phyloP scores from a whole-genome alignment of 1,140 invertebrate genomes.

The Leptoteleia sp. region DNA sequence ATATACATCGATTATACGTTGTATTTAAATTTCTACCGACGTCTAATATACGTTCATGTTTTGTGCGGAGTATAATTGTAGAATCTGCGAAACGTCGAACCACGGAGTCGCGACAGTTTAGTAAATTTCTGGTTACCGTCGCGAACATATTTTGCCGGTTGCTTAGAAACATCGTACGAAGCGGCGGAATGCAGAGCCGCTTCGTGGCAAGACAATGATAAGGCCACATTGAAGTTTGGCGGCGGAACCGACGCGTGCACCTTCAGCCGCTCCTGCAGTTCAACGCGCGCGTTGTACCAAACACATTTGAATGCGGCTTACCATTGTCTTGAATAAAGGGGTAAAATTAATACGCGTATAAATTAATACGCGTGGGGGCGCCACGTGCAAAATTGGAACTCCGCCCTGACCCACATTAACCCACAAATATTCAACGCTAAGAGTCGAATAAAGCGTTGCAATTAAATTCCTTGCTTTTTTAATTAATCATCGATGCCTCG shows the following conservation, averaged over 20 bases:
- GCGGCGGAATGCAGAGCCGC: conserved; percentile 34
- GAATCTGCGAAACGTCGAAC: conserved; percentile 3
- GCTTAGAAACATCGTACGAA: conserved; percentile 37
- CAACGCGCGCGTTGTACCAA: conserved; percentile 12
- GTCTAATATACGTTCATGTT: too few species aligned
- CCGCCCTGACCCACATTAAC: conserved; percentile 20
- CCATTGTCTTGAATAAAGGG: conserved; percentile 60
- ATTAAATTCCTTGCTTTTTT: conserved; percentile 10
- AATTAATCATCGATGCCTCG: conserved; percentile 15
- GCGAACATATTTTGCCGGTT: conserved; percentile 35
- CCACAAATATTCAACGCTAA: conserved; percentile 21
- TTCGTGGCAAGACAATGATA: conserved; percentile 55
- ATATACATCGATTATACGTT: too few species aligned
- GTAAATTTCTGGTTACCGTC: conserved; percentile 17
- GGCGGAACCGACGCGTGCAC: conserved; percentile 38
- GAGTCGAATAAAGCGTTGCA: neutral
- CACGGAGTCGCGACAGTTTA: conserved; percentile 17
- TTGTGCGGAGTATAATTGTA: too few species aligned
- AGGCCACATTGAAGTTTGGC: conserved; percentile 48
- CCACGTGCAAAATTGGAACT: conserved; percentile 41
- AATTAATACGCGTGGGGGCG: conserved; percentile 48
- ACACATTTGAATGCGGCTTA: conserved; percentile 48
- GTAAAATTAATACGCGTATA: conserved; percentile 54
- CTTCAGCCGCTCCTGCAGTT: conserved; percentile 20
- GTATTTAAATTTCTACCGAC: too few species aligned